Base-by-base conservation (phyloP, 2,113 vertebrate species). In the Lampris megalopsis region DNA sequence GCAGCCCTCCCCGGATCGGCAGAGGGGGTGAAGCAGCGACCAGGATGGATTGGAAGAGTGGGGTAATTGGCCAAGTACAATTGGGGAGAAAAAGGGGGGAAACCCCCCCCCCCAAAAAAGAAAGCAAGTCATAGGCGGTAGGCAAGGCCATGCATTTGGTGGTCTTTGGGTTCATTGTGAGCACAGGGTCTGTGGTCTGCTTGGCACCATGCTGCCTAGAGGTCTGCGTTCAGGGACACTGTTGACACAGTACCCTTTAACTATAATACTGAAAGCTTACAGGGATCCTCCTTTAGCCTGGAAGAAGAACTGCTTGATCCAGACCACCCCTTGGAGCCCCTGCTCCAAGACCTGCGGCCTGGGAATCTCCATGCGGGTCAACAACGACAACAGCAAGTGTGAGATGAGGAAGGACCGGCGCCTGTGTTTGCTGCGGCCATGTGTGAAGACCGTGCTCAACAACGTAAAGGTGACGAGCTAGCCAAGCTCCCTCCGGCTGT, bases 281-380 rank as follows among this genome's bases (percentile, higher is more conserved):
- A 98, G 95, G 94, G 95, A 92, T 90, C 94, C 95, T 86, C 96
- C 96, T 35, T 94, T 98, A 85, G 94, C 94, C 90, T 94, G 96
- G 96, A 98, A 96, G 94, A 96, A 94, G 74, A 97, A 96, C 79
- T 99, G 98, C 84, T 89, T 98, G 48, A 86, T 98, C 50, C 98
- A 99, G 92, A 96, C 95, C 56, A 98, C 97, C 0, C 94, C 94
- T 63, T 99, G 98, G 98, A 96, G 95, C 40, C 93, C 96, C 47
- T 99, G 98, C 81, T 98, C 98, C 50, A 95, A 89, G 81, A 96
- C 96, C 70, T 99, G 98, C 8, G 97, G 96, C 58, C 92, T 98
- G 52, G 97, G 98, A 42, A 96, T 99, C 82, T 99, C 97, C 11
- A 93, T 94, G 40, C 94, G 96, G 1, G 94, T 98, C 73, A 96